phyloP scores from a whole-genome alignment of 2,888 invertebrate genomes.

The Sesamia inferens region DNA sequence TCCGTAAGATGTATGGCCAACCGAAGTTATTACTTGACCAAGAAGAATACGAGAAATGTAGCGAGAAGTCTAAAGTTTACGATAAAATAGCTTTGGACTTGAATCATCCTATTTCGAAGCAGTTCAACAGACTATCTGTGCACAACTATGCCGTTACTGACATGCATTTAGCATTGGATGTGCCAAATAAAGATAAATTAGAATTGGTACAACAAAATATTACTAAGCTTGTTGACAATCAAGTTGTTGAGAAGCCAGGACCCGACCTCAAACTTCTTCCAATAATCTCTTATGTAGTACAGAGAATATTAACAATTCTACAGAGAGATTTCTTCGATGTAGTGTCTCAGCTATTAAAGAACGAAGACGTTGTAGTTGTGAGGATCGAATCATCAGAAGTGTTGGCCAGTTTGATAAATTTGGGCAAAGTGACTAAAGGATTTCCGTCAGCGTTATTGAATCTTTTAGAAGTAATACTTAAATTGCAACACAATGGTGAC shows the following conservation, averaged over 20 bases:
- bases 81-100: slow-evolving; percentile 75
- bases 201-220: slow-evolving; percentile 69
- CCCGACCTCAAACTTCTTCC: slow-evolving; percentile 87
- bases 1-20: slow-evolving; percentile 81
- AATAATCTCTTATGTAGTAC: slow-evolving; percentile 88
- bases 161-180: slow-evolving; percentile 74
- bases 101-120: slow-evolving; percentile 76
- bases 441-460: slow-evolving; percentile 77
- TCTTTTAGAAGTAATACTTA: slow-evolving; percentile 73
- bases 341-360: slow-evolving; percentile 53
- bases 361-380: slow-evolving; percentile 40
- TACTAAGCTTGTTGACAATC: slow-evolving; percentile 60
- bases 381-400: slow-evolving; percentile 58
- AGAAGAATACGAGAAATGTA: slow-evolving; percentile 73
- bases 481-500: slow-evolving; percentile 65
- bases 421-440: slow-evolving; percentile 72
- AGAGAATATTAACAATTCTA: slow-evolving; percentile 77
- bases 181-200: slow-evolving; percentile 71
- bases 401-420: slow-evolving; percentile 65
- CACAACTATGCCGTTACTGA: slow-evolving; percentile 68
- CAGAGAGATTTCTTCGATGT: slow-evolving; percentile 71
- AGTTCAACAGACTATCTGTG: slow-evolving; percentile 70
- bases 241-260: slow-evolving; percentile 48
- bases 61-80: slow-evolving; percentile 69
- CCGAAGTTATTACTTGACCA: slow-evolving; percentile 79